Conservation (phyloP, 2,888 invertebrate species). For the Abrostola tripartita region DNA sequence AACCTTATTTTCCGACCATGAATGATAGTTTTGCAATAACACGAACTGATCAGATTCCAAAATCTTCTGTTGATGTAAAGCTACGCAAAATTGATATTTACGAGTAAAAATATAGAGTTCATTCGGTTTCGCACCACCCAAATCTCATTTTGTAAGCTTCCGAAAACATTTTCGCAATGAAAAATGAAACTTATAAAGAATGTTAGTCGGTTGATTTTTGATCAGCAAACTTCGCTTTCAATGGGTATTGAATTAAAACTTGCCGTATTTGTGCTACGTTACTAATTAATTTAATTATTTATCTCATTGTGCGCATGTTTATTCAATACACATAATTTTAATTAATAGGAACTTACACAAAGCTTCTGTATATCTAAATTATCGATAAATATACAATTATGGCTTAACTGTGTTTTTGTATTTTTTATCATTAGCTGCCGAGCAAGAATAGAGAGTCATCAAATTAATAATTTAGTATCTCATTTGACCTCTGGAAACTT, state of each 20-base stretch:
- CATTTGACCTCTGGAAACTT: background rate
- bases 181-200: constrained; percentile 79
- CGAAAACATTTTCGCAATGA: constrained; percentile 79
- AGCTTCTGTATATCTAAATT: constrained; percentile 44
- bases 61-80: constrained; percentile 75
- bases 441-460: background rate
- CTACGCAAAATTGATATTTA: constrained; percentile 73
- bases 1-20: constrained; percentile 59
- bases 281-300: constrained; percentile 87
- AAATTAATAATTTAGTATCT: background rate
- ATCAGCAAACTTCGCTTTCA: constrained; percentile 70
- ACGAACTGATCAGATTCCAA: constrained; percentile 75
- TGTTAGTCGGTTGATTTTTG: constrained; percentile 77
- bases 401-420: background rate
- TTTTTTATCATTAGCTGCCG: background rate
- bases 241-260: constrained; percentile 87
- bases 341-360: constrained; percentile 57
- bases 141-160: constrained; percentile 83
- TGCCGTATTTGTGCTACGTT: constrained; percentile 82
- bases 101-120: constrained; percentile 64
- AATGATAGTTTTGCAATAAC: constrained; percentile 67
- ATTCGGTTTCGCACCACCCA: constrained; percentile 65
- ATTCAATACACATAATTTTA: constrained; percentile 77
- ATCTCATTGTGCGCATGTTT: constrained; percentile 79
- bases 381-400: constrained; percentile 22